Evolutionary conservation across 2,888 invertebrate genomes (phyloP), one percentile per base, ranked within the genome.

Genomic region (Leucania comma): DNA sequence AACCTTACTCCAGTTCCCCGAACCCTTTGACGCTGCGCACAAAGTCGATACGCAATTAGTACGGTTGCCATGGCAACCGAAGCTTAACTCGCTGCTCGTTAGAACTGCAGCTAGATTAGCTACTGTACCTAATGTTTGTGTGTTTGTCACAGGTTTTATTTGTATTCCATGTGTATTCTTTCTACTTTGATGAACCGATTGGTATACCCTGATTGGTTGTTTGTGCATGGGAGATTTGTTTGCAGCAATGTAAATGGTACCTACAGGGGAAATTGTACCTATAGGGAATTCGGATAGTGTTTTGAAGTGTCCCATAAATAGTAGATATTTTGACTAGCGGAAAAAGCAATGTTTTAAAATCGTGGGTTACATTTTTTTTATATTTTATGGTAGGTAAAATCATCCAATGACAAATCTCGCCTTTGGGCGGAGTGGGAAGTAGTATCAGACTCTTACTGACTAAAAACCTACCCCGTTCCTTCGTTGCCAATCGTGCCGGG

Each of bases 41-140:
- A 69, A 53, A 38, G 22, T 73, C 70, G 58, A 76, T 57, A 57
- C 50, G 61, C 38, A 71, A 74, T 74, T 78, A 71, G 42, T 10
- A 48, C 56, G 10, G 56, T 77, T 77, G n/a, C 71, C 35, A 61
- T 74, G 29, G 29, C 17, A 71, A 57, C 72, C 29, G 1, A 46
- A 35, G 20, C 26, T 46, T 60, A 70, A 77, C 50, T 69, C 48
- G 50, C 50, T 32, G 14, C 53, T 72, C 76, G 76, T 72, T 76
- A 76, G 58, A 46, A 35, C 22, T 53, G 46, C 69, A 75, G 35
- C 26, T 29, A 53, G 20, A 38, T 68, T 38, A 51, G 26, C 32
- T 20, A 20, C 35, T 51, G 26, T 67, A 67, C 46, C 20, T n/a
- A 48, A 17, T 35, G 22, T 64, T 1, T 48, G 54, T 51, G 5